Evolutionary conservation across 2,113 vertebrate genomes (phyloP), one percentile per base, ranked within the genome.

Genomic region (Chrysochloris asiatica): DNA sequence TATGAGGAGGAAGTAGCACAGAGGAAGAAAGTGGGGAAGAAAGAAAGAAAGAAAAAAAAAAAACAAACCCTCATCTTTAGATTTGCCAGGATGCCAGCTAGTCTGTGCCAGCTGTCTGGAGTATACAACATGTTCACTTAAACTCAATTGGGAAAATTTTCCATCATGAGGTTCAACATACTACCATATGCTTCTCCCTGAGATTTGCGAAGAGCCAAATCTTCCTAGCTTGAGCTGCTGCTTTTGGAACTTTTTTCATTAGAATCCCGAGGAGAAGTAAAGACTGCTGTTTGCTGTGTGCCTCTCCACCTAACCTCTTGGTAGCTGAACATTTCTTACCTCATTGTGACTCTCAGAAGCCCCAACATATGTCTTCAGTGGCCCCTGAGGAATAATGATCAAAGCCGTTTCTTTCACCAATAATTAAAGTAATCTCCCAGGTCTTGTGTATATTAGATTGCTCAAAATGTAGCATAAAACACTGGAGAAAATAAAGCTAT

Each of bases 101-200:
- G 83, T 88, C 91, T 59, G 9, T 95, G 93, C 94, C 95, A 96
- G 95, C 86, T 94, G 91, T 94, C 90, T 95, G 85, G 91, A 95
- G 89, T 93, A 93, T 88, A 93, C 95, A 96, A 91, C 95, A 96
- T 95, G 96, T 96, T 96, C 96, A 96, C 93, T 96, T 95, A 88
- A 95, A 95, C 83, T 92, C 86, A 56, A 0, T 73, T 77, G 93
- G 95, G 92, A 90, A 93, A 92, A 56, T 54, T 79, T 96, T 95
- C 80, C 93, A 78, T 81, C 83, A 4, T 76, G 86, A 94, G 92
- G 86, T 93, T 94, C 93, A 65, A 67, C 88, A 84, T 30, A 52
- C 79, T 50, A 88, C 95, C 96, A 96, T 95, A 92, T 95, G 96
- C 79, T 89, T 82, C 93, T 78, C 75, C 89, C 82, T 0, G 48